A percentile compares a stretch with the other conserved stretches of the same genome.
Evolutionary conservation across 1,140 invertebrate species (phyloP).

Genomic region (Magallana angulata): DNA sequence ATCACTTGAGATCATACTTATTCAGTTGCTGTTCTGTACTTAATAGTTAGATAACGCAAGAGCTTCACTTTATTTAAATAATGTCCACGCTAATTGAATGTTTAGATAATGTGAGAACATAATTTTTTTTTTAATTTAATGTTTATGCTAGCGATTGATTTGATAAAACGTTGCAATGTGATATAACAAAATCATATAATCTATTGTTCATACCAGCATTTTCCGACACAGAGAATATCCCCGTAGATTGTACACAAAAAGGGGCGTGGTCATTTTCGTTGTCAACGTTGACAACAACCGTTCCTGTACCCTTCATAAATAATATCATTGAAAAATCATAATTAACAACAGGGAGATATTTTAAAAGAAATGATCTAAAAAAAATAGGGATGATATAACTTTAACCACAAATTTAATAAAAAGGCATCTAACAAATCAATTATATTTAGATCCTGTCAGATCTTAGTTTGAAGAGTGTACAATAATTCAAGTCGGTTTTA

Average conservation of each 20-base stretch:
- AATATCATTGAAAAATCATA: background rate
- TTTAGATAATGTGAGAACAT: background rate
- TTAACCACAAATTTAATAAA: background rate
- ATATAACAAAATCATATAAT: background rate
- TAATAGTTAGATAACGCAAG: background rate
- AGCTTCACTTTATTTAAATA: too few species aligned
- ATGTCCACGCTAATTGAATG: too few species aligned
- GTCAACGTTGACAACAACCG: constrained; percentile 78
- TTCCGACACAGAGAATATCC: constrained; percentile 11
- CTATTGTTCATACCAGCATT: background rate
- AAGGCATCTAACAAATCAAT: background rate
- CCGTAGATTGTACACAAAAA: background rate
- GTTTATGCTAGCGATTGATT: too few species aligned
- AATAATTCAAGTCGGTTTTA: background rate
- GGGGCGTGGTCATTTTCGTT: constrained; percentile 74
- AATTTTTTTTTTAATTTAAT: background rate
- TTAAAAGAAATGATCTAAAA: background rate
- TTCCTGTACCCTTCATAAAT: constrained; percentile 85
- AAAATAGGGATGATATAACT: background rate
- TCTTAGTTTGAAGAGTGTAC: background rate
- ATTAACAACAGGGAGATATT: background rate
- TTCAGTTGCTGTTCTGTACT: background rate
- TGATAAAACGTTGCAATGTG: too few species aligned
- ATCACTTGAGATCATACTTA: background rate
- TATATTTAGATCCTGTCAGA: background rate